These are phyloP conservation scores for Xiphorhynchus elegans DNA, from an alignment of 2,113 vertebrate genomes.

Conservation along the genomic window DNA sequence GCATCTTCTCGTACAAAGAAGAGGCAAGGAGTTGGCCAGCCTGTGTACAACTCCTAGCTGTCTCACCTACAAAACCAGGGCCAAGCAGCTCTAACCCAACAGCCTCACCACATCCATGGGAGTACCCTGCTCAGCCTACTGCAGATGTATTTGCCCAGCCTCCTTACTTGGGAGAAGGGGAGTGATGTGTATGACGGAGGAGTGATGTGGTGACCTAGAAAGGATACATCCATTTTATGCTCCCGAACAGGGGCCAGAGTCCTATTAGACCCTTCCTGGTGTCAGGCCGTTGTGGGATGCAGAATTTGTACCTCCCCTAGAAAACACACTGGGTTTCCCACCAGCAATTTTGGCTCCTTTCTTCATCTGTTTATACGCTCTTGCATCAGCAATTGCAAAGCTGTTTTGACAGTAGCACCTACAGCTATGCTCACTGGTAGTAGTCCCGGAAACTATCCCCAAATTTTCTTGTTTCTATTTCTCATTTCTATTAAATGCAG, in stretches of 20 bases:
- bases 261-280: not conserved
- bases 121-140: not conserved
- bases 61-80: not conserved
- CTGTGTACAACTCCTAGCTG: no score
- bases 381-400: not conserved
- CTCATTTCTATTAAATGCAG: not conserved
- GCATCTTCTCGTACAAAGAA: not conserved
- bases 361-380: not conserved
- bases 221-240: not conserved
- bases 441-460: not conserved
- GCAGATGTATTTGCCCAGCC: not conserved
- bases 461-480: not conserved
- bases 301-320: not conserved
- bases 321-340: rapidly evolving
- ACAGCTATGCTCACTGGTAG: not conserved
- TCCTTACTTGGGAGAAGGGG: not conserved
- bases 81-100: not conserved
- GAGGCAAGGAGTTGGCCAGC: not conserved
- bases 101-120: rapidly evolving
- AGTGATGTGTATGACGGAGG: rapidly evolving
- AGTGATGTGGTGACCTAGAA: rapidly evolving
- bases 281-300: rapidly evolving
- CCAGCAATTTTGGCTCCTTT: not conserved
- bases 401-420: not conserved
- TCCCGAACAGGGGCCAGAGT: not conserved